Evolutionary conservation across 2,888 invertebrate genomes (phyloP), one percentile per base, ranked within the genome.

Genomic region (Pseudoips prasinana): DNA sequence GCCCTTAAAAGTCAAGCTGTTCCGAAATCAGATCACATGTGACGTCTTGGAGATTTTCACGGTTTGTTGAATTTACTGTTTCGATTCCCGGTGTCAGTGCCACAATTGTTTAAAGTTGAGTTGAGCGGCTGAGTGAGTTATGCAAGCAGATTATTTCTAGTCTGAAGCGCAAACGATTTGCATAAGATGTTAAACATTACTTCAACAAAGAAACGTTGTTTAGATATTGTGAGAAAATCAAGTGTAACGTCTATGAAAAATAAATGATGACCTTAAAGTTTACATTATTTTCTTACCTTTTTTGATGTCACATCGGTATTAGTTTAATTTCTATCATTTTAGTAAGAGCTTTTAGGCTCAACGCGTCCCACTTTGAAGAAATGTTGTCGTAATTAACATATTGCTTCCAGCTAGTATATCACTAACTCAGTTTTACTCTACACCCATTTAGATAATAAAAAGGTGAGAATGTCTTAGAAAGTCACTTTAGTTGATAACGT

Each of bases 401-500:
- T 51, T 53, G 39, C 46, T 58, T 58, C 61, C 53, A 60, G 54
- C 51, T 41, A 60, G 57, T 58, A 62, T 55, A 61, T 49, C 33
- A 46, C 41, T 27, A 33, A 60, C 54, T 55, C 40, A 51, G 50
- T 57, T 59, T 59, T 59, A 53, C 55, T 51, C 46, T 44, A 50
- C 42, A 51, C 54, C 51, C 67, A 73, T 78, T 74, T 68, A 77
- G 76, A 77, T 77, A 75, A 56, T 61, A 57, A 60, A 63, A 39
- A 38, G 39, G 68, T 60, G 61, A 66, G 65, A 66, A 70, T 72
- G 58, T 60, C 64, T 66, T 70, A 68, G 70, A 75, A 75, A 74
- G 72, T 66, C 55, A 65, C 62, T 64, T 58, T 63, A 54, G 58
- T 44, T 57, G 53, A 61, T 66, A 66, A 56, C 50, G 58, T 53